Conservation (phyloP, 2,797 vertebrate genomes). For the Cuculus canorus region DNA sequence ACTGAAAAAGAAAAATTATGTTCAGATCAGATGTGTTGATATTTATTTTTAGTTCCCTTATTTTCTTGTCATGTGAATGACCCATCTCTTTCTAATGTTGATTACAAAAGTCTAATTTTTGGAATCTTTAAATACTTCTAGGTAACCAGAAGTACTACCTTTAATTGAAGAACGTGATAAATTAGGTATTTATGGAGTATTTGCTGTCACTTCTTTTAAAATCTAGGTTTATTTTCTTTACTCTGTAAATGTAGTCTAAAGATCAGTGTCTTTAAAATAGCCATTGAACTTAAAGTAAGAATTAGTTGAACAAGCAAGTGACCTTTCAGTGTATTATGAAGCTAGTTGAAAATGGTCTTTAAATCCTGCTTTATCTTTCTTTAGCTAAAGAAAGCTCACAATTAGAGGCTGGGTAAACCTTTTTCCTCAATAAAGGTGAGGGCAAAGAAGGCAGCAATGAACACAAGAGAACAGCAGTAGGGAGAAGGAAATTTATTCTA, state of each 20-base stretch:
- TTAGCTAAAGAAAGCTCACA: slow-evolving; percentile 41
- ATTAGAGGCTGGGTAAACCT: slow-evolving; percentile 28
- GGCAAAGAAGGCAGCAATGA: neutral
- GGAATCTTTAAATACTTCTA: neutral
- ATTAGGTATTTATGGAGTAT: neutral
- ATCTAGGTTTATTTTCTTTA: slow-evolving; percentile 7
- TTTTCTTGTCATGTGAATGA: neutral
- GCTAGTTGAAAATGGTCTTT: slow-evolving; percentile 49
- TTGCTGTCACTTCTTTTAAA: neutral
- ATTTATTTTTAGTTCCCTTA: neutral
- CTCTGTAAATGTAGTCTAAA: slow-evolving; percentile 30
- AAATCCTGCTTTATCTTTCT: slow-evolving; percentile 59
- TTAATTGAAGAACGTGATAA: neutral
- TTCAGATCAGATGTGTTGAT: neutral
- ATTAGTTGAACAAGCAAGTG: slow-evolving; percentile 50
- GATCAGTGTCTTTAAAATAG: slow-evolving; percentile 44
- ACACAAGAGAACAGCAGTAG: neutral
- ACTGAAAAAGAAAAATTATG: neutral
- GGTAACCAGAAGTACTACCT: neutral
- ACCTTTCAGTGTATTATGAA: slow-evolving; percentile 52
- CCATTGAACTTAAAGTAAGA: neutral
- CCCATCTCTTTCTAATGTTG: neutral
- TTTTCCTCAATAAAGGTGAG: slow-evolving; percentile 1
- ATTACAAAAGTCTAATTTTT: neutral
- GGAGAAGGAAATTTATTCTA: neutral